These are phyloP conservation scores for Martes flavigula DNA, from an alignment of 2,797 vertebrate genomes.

Conservation along the genomic window DNA sequence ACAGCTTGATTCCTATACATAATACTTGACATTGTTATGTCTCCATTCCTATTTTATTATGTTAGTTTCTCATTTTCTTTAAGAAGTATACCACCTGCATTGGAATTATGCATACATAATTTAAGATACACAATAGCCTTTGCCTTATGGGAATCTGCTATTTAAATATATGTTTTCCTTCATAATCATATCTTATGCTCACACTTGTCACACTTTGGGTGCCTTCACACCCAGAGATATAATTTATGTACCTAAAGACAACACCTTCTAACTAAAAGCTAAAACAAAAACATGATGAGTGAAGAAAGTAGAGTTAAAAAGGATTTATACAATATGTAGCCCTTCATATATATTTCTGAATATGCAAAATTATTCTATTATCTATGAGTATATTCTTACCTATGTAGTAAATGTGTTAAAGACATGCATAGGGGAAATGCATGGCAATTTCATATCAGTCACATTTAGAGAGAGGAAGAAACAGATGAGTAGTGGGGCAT, in stretches of 20 bases:
- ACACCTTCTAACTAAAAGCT: slow-evolving; percentile 8
- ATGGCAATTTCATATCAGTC: not conserved
- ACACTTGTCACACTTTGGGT: not conserved
- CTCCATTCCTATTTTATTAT: not conserved
- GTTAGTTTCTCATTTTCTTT: slow-evolving; percentile 2
- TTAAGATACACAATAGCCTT: not conserved
- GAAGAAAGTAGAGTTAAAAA: not conserved
- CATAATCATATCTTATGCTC: not conserved
- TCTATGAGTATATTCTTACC: not conserved
- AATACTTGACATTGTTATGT: not conserved
- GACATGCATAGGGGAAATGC: not conserved
- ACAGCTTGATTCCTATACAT: not conserved
- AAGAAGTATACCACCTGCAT: not conserved
- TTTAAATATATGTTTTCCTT: not conserved
- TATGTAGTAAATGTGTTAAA: not conserved
- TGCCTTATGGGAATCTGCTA: not conserved
- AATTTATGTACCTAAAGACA: not conserved
- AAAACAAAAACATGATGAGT: not conserved
- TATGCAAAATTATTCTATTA: not conserved
- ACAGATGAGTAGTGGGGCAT: not conserved
- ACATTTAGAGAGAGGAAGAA: not conserved
- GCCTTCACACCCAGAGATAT: not conserved
- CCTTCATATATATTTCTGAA: not conserved
- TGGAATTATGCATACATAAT: not conserved
- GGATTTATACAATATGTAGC: not conserved